A percentile compares a stretch with the other conserved stretches of the same genome.
Evolutionary conservation across 2,797 vertebrate genomes (phyloP).

Genomic region (Sparidentex hasta): DNA sequence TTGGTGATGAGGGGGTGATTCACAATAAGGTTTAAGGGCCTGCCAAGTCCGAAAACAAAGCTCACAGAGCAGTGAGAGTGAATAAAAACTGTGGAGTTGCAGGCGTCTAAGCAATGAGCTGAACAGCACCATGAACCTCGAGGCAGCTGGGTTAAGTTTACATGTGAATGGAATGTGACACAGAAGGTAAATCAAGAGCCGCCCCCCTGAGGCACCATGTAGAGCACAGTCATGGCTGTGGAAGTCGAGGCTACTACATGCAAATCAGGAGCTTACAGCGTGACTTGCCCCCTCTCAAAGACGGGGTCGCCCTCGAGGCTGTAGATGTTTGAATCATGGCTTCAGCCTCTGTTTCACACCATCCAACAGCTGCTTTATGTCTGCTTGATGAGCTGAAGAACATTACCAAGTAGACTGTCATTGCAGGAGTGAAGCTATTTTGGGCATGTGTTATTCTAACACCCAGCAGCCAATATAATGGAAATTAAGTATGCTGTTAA

Average conservation of each 20-base stretch:
- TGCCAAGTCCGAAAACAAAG: no score
- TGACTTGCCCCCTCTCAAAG: no score
- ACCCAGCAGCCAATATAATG: not conserved
- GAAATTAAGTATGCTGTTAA: not conserved
- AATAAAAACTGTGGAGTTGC: not conserved
- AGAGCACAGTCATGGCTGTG: no score
- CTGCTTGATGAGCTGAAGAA: not conserved
- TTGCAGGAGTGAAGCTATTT: not conserved
- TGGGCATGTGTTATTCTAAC: not conserved
- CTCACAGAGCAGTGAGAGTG: not conserved
- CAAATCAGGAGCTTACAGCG: no score
- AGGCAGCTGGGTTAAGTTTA: no score
- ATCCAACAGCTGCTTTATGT: not conserved
- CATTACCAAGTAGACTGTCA: not conserved
- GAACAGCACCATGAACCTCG: not conserved
- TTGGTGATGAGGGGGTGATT: not conserved
- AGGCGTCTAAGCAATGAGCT: not conserved
- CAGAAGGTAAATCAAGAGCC: no score
- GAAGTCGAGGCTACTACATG: no score
- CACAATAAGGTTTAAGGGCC: not conserved
- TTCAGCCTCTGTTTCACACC: no score
- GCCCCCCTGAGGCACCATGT: no score
- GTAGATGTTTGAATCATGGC: no score
- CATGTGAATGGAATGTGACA: no score
- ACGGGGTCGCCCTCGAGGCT: no score